Evolutionary conservation across 2,888 invertebrate species (phyloP), one percentile per base, ranked within the genome.

Genomic region (Dioctria rufipes): DNA sequence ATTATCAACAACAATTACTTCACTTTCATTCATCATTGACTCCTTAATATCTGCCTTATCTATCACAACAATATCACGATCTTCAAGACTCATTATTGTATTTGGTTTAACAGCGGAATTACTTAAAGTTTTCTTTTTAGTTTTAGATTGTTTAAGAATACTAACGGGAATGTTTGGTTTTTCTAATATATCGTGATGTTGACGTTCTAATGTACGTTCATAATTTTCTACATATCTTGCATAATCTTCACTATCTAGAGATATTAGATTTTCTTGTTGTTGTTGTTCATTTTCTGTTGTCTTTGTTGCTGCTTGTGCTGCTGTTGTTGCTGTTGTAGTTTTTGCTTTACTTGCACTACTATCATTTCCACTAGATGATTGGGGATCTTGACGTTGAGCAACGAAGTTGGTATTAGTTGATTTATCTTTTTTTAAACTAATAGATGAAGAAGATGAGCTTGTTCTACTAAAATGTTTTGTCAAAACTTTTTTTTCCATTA

Each of bases 21-120:
- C 84, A 37, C 85, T 84, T 61, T 87, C 87, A 75, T 87, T 86
- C 51, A 84, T 85, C 0, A 85, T 86, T 1, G 87, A 86, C 75
- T 88, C 86, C 39, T 86, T 86, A 49, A 87, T 88, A 79, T 87
- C 88, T 0, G 85, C 85, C 5, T 86, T 85, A 80, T 87, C 86
- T 80, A 88, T 88, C 3, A 88, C 85, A 80, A 88, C 84, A 71
- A 88, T 86, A 81, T 88, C 88, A 65, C 85, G 85, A 83, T 86
- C 86, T 79, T 86, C 86, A 40, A 85, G 82, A 69, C 85, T 86
- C 85, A 86, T 83, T 54, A 85, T 84, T 8, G 85, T 83, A 11
- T 85, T 83, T n/a, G 85, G 84, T 79, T 85, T 86, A 13, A 84
- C 83, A 0, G 66, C 80, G 9, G 69, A 81, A 54, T 8, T 40